A percentile compares a stretch with the other conserved stretches of the same genome.
phyloP scores from a whole-genome alignment of 2,888 invertebrate species.

The Drosophila kuntzei region DNA sequence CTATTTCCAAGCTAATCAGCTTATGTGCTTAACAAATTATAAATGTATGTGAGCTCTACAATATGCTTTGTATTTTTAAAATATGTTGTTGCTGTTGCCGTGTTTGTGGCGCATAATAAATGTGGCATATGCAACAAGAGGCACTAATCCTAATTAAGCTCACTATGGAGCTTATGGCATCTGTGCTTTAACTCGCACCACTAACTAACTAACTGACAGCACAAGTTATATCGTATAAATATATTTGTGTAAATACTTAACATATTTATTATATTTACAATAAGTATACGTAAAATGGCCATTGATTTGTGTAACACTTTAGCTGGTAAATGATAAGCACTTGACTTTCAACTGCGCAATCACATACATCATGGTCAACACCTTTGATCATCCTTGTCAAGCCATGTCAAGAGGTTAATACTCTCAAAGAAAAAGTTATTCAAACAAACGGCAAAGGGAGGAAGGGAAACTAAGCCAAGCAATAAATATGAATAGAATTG shows the following conservation, averaged over 20 bases:
- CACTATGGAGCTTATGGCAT: slow-evolving; percentile 50
- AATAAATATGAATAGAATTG: slow-evolving; percentile 26
- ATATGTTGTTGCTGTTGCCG: slow-evolving; percentile 5
- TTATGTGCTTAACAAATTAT: slow-evolving; percentile 27
- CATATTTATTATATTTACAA: slow-evolving; percentile 10
- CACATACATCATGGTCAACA: slow-evolving; percentile 30
- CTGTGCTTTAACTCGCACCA: slow-evolving; percentile 44
- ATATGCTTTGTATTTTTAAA: slow-evolving; percentile 4
- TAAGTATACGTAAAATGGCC: slow-evolving; percentile 9
- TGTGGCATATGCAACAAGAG: slow-evolving; percentile 59
- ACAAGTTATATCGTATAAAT: neutral
- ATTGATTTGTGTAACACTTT: slow-evolving; percentile 8
- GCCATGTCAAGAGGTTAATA: slow-evolving; percentile 33
- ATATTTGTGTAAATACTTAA: neutral
- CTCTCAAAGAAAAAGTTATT: slow-evolving; percentile 16
- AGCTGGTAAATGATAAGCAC: slow-evolving; percentile 32
- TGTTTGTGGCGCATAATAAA: slow-evolving; percentile 39
- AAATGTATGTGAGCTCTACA: slow-evolving; percentile 6
- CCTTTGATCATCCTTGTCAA: slow-evolving; percentile 22
- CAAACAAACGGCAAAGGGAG: slow-evolving; percentile 10
- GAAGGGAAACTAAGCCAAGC: slow-evolving; percentile 28
- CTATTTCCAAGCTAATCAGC: slow-evolving; percentile 42
- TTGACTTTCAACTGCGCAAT: slow-evolving; percentile 40
- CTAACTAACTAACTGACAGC: neutral
- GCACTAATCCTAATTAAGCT: slow-evolving; percentile 71